phyloP scores from a whole-genome alignment of 2,888 invertebrate genomes.

The Polia nebulosa region DNA sequence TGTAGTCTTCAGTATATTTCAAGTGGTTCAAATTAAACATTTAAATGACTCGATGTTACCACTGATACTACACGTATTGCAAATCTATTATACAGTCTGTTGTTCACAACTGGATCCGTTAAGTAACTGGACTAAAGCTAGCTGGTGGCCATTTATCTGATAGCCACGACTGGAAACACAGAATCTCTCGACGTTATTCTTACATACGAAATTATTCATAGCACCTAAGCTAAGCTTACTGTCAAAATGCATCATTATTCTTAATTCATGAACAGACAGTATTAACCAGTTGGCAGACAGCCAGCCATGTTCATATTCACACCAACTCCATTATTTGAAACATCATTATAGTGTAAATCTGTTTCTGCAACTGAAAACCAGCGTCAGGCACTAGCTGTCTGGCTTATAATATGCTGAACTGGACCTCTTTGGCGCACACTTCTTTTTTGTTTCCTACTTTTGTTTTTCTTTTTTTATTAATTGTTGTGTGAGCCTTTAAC shows the following conservation, averaged over 20 bases:
- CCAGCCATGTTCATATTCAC: slow-evolving; percentile 49
- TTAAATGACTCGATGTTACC: background rate
- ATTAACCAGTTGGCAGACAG: slow-evolving; percentile 43
- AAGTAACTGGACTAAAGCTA: background rate
- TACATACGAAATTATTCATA: slow-evolving; percentile 21
- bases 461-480: too few species aligned
- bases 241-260: slow-evolving; percentile 37
- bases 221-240: slow-evolving; percentile 17
- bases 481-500: too few species aligned
- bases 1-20: too few species aligned
- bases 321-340: slow-evolving; percentile 38
- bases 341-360: slow-evolving; percentile 14
- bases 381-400: too few species aligned
- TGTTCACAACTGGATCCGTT: background rate
- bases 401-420: too few species aligned
- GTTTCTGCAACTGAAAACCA: background rate
- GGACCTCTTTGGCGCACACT: too few species aligned
- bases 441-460: too few species aligned
- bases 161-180: background rate
- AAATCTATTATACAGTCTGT: background rate
- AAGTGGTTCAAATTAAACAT: too few species aligned
- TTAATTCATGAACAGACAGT: slow-evolving; percentile 26
- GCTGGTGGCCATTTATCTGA: background rate
- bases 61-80: background rate
- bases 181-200: background rate